A percentile compares a stretch with the other conserved stretches of the same genome.
phyloP scores from a whole-genome alignment of 2,888 invertebrate genomes.

The Therioaphis trifolii region DNA sequence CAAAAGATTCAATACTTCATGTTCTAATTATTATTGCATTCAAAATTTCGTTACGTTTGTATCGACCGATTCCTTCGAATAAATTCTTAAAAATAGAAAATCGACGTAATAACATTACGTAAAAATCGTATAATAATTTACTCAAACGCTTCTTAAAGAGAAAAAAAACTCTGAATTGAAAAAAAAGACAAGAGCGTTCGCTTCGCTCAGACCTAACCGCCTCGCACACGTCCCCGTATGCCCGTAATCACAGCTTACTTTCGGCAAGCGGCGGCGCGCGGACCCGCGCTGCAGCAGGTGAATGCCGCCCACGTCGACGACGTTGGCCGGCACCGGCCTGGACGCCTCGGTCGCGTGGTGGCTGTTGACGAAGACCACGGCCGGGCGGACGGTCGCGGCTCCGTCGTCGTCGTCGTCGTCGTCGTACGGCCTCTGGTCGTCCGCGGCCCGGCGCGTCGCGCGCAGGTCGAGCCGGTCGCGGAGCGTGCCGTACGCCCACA shows the following conservation, averaged over 20 bases:
- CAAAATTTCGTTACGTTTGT: too few relatives aligned
- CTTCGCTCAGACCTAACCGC: too few relatives aligned
- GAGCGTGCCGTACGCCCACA: not conserved
- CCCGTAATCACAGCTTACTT: not conserved
- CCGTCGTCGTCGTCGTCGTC: not conserved
- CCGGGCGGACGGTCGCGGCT: not conserved
- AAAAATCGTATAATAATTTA: too few relatives aligned
- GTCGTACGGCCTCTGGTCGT: not conserved
- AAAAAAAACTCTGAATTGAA: too few relatives aligned
- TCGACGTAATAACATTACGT: too few relatives aligned
- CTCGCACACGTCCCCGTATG: too few relatives aligned
- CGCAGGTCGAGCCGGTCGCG: not conserved
- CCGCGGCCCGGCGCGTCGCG: not conserved
- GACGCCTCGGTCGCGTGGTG: not conserved
- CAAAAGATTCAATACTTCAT: too few relatives aligned
- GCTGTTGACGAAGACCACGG: not conserved
- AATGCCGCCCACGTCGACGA: not conserved
- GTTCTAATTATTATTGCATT: too few relatives aligned
- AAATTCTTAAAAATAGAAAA: too few relatives aligned
- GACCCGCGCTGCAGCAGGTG: not conserved
- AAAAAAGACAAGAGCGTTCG: too few relatives aligned
- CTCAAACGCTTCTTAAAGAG: too few relatives aligned
- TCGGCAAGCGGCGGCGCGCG: not conserved
- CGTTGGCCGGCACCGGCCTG: not conserved
- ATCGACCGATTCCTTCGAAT: too few relatives aligned